phyloP scores from a whole-genome alignment of 2,888 invertebrate genomes.

The Melieria crassipennis region DNA sequence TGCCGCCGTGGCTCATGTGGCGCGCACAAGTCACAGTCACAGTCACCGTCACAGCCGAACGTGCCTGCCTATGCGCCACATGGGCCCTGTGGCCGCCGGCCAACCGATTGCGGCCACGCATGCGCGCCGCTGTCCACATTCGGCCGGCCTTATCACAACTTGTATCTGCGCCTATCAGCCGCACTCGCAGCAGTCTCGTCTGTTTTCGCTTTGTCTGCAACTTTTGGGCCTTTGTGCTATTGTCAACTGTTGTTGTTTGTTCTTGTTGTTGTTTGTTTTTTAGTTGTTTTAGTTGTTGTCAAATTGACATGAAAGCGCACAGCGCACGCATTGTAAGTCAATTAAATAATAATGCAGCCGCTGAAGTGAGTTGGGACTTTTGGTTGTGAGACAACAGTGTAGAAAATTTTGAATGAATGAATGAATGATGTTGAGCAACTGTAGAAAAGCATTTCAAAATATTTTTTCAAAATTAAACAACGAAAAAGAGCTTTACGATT shows the following conservation, averaged over 20 bases:
- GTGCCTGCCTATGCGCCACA: no score
- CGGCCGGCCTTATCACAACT: conserved; percentile 29
- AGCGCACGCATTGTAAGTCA: conserved; percentile 45
- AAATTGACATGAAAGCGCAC: conserved; percentile 30
- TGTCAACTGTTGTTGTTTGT: conserved; percentile 12
- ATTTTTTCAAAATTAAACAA: neutral
- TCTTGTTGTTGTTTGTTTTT: neutral
- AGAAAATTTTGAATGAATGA: neutral
- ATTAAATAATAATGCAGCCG: conserved; percentile 50
- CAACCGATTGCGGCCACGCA: conserved; percentile 20
- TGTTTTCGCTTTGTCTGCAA: neutral
- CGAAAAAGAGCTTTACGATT: no score
- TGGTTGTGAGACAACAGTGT: neutral
- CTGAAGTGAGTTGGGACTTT: neutral
- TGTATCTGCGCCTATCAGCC: conserved; percentile 37
- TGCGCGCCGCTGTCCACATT: conserved; percentile 17
- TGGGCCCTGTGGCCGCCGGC: no score
- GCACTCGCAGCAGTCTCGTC: neutral
- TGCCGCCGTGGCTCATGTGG: no score
- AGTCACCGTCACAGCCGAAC: no score
- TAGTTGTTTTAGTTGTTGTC: conserved; percentile 8
- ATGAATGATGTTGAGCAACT: neutral
- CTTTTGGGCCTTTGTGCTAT: conserved; percentile 4
- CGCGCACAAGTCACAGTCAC: no score
- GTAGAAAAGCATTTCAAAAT: neutral